Evolutionary conservation across 37 sponge, comb jelly and placozoan genomes (phyloP), one percentile per base, ranked within the genome.

Genomic region (Geodia barretti): DNA sequence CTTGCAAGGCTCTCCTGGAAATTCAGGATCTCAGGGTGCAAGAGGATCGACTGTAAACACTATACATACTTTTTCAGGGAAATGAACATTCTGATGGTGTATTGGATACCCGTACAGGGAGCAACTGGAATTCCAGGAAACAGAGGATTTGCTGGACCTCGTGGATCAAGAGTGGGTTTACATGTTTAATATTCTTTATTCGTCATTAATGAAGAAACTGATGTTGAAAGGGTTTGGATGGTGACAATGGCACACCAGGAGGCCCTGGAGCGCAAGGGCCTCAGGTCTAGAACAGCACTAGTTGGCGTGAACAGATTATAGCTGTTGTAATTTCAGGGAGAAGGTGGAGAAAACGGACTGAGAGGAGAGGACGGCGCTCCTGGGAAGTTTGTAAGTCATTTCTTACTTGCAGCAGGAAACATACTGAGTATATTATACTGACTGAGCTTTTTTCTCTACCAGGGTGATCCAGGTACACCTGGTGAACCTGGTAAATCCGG

Each of bases 381-480:
- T 60, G 88, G 88, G 43, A 80, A 68, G 75, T 4, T 4, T 20
- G 87, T 86, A 76, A 32, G 79, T 2, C 21, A 37, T 43, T 20
- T 64, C 24, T 19, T 43, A 23, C 19, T 33, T n/a, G n/a, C n/a
- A n/a, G n/a, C n/a, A n/a, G n/a, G n/a, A n/a, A n/a, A n/a, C n/a
- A n/a, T n/a, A n/a, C n/a, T n/a, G n/a, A n/a, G n/a, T n/a, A n/a
- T n/a, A 17, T 47, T 47, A 47, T 47, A 69, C 33, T 69, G 70
- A 21, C 33, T 8, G 33, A 35, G 54, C 43, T 25, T 30, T 30
- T 78, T 47, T 47, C 32, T 33, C 20, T 34, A 4, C 14, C 68
- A 89, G 89, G 90, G 90, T 65, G 81, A 80, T 26, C 85, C 61
- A 23, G 90, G 90, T 14, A 60, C 72, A 0, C 79, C 60, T 75